phyloP scores from a whole-genome alignment of 2,888 invertebrate species.

The Tenthredo amoena region DNA sequence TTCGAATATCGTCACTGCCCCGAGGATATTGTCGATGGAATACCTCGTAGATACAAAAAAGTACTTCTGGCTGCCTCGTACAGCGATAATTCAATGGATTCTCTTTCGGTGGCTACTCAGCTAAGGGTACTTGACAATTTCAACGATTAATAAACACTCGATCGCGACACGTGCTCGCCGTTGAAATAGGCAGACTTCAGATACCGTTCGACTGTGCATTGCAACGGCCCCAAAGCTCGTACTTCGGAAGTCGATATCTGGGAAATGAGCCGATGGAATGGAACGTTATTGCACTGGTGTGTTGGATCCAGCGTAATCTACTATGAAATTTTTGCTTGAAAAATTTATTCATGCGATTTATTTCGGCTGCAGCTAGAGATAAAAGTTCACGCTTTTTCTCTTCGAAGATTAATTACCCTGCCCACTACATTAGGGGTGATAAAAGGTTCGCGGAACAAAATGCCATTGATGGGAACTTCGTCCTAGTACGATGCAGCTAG shows the following conservation, averaged over 20 bases:
- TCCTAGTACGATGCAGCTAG: background rate
- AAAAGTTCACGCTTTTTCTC: background rate
- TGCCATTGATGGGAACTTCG: background rate
- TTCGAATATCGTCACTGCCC: background rate
- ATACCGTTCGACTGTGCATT: background rate
- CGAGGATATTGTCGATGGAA: background rate
- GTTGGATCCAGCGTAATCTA: background rate
- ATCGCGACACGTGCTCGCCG: background rate
- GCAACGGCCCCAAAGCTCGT: constrained; percentile 5
- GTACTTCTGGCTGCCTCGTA: background rate
- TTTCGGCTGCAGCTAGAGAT: background rate
- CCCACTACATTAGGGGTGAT: background rate
- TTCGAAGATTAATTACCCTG: background rate
- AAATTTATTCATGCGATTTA: background rate
- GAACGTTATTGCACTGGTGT: background rate
- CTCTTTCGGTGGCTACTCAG: constrained; percentile 4
- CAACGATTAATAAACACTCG: constrained; percentile 29
- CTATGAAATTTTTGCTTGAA: background rate
- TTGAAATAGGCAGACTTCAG: constrained; percentile 9
- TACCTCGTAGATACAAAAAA: background rate
- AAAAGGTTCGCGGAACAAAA: background rate
- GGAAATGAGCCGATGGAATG: constrained; percentile 13
- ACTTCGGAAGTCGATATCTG: constrained; percentile 22
- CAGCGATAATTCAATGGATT: background rate
- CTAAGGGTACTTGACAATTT: constrained; percentile 24